Conservation (phyloP, 1,140 invertebrate genomes). For the Schlechtendalia chinensis region DNA sequence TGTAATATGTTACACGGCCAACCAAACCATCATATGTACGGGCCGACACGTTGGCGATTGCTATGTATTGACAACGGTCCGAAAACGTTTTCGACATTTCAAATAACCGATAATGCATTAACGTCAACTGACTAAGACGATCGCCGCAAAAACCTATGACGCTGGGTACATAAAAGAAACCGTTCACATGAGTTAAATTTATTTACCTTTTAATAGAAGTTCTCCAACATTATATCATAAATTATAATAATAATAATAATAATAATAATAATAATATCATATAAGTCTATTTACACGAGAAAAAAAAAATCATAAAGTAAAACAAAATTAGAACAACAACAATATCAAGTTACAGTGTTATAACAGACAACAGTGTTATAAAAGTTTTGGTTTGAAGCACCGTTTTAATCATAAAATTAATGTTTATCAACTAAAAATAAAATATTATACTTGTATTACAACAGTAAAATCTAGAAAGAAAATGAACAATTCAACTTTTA, state of each 20-base stretch:
- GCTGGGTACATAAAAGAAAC: background rate
- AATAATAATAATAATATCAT: no score
- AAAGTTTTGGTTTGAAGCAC: constrained; percentile 46
- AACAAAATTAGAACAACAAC: constrained; percentile 45
- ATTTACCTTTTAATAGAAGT: constrained; percentile 37
- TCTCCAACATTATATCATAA: constrained; percentile 37
- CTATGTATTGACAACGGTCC: no score
- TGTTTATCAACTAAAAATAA: background rate
- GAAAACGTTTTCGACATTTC: no score
- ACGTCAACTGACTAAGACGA: no score
- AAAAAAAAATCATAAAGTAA: constrained; percentile 39
- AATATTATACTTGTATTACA: constrained; percentile 14
- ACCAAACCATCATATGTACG: no score
- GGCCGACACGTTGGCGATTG: no score
- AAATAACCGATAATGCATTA: no score
- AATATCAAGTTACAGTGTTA: constrained; percentile 45
- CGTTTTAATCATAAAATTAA: constrained; percentile 21
- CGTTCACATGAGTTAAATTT: constrained; percentile 24
- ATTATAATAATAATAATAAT: no score
- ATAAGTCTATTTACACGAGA: constrained; percentile 29
- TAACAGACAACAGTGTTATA: constrained; percentile 47
- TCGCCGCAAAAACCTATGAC: no score
- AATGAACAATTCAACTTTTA: background rate
- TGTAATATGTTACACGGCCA: no score
- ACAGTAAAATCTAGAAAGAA: constrained; percentile 21